Evolutionary conservation across 2,797 vertebrate species (phyloP), one percentile per base, ranked within the genome.

Genomic region (Champsocephalus esox): DNA sequence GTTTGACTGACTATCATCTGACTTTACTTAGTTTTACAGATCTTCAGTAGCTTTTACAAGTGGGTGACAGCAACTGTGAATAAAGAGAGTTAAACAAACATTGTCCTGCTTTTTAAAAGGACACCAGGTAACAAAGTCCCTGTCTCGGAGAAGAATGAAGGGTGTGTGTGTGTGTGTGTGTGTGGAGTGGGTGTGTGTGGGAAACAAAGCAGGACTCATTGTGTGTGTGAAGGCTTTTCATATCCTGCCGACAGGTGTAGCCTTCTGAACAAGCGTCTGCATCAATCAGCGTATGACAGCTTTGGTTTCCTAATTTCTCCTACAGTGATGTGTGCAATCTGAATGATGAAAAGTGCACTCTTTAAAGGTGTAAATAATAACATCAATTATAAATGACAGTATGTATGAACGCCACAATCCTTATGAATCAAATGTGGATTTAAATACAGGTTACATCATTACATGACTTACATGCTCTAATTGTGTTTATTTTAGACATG

Each of bases 181-280:
- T 28, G 28, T 28, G 21, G 2, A 2, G 24, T 28, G 24, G 3
- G 3, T 3, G 24, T 28, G 24, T 51, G 69, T 43, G 6, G 4
- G 34, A 45, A 38, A 86, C 79, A 86, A 80, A 84, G 84, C 56
- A 1, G 64, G 0, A 51, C 28, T 73, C 73, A 2, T 63, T 72
- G 74, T 12, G 73, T 4, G 51, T 61, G 55, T 81, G 80, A 83
- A 66, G 80, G 77, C 80, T 81, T 87, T 85, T 85, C 80, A 85
- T 21, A 54, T 72, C 66, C 58, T 50, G 80, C 41, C 52, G 72
- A 86, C 82, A 86, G 84, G 84, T 86, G 77, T 57, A 70, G 54
- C 54, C 76, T 10, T 41, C 32, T 55, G 1, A 66, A 73, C 58
- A 32, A 58, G 61, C 28, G 28, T 56, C 62, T 9, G 66, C 63